Base-by-base conservation (phyloP, 2,888 invertebrate species). In the Rhodophaea formosa region DNA sequence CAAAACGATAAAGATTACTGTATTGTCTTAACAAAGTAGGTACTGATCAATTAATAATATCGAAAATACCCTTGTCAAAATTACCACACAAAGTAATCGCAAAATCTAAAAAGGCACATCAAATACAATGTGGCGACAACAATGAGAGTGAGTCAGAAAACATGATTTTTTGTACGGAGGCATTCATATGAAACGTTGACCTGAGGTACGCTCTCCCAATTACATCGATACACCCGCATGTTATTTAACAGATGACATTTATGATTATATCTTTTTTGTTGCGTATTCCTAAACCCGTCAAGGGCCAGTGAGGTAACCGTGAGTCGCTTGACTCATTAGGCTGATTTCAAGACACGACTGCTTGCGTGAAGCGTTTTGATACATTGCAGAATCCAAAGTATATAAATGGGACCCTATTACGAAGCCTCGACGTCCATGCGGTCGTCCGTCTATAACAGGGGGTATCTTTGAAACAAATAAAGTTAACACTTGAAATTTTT, bases 151-250 rank as follows among this genome's bases (percentile, higher is more conserved):
- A 51, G 32, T 51, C 51, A 51, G 16, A 35, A 51, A 5, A 39
- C 39, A 35, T 16, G 35, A 39, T 12, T 51, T 16, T 17, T 51
- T 17, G 30, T 14, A 16, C 35, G 14, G 35, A 35, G 35, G 51
- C 35, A 51, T 51, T 51, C 51, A 51, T 16, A 51, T 16, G 51
- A 51, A 51, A 17, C 51, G 17, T 51, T 51, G 51, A 51, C 51
- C 51, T 51, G 30, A 49, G 51, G 15, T 16, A 17, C 16, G 45
- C 46, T 16, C 35, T 12, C 23, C 12, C 51, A 51, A 16, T 51
- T 39, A 51, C 14, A n/a, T 51, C 7, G 15, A 17, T 16, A 44
- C 29, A 12, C 46, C 12, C 23, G 47, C 23, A 14, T 30, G 7
- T 23, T 29, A 42, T 43, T 52, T 53, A 23, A 15, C 53, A 23